Evolutionary conservation across 2,888 invertebrate genomes (phyloP), one percentile per base, ranked within the genome.

Genomic region (Drosophila flavopinicola): DNA sequence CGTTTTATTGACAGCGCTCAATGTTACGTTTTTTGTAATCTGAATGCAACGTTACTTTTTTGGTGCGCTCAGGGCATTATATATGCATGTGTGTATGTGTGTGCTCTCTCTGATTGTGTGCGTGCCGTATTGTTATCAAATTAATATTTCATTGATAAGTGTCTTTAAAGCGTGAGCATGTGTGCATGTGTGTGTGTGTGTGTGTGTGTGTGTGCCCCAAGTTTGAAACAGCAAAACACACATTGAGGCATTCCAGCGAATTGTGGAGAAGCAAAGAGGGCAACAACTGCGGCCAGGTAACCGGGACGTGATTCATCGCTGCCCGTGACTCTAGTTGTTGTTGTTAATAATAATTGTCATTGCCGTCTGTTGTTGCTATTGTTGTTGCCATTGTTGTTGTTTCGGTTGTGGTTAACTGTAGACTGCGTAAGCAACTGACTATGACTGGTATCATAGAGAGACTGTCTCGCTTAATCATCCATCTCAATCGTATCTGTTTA

Each of bases 71-170:
- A 70, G 71, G 71, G 71, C 1, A 63, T n/a, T n/a, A n/a, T n/a
- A n/a, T n/a, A n/a, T n/a, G n/a, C n/a, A n/a, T n/a, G n/a, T n/a
- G n/a, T n/a, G n/a, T n/a, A n/a, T n/a, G n/a, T n/a, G n/a, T n/a
- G n/a, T n/a, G n/a, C n/a, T 45, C 69, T 52, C 54, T 56, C 25
- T 30, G 3, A 15, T 10, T 48, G 32, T 32, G 29, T 49, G 53
- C 37, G 57, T 58, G 38, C 9, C 11, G 54, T 58, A 63, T 72
- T 72, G 69, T 77, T 84, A 80, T 84, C 84, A 75, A 63, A 66
- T 63, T 57, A 33, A 52, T 47, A 52, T 54, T 79, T 66, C 79
- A 77, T 83, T 83, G 79, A 79, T 83, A 79, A 79, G 79, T 78
- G 49, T 53, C 6, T 57, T 51, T 37, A 23, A 52, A 11, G n/a